Conservation (phyloP, 2,113 vertebrate species). For the Symphodus melops region DNA sequence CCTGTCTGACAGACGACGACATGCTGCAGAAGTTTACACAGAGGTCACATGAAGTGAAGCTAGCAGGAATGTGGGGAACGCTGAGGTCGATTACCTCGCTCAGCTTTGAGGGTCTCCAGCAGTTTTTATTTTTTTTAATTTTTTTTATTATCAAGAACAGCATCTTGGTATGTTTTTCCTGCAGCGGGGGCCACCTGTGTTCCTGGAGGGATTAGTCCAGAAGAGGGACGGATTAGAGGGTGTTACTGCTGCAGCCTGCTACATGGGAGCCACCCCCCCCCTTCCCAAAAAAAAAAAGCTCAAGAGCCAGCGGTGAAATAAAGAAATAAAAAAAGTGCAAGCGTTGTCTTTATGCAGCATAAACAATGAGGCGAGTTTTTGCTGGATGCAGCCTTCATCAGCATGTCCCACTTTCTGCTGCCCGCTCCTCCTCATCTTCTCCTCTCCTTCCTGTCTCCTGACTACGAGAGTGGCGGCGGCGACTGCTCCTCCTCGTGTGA, state of each 20-base stretch:
- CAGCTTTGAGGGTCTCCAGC: constrained; percentile 8
- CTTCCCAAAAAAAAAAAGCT: constrained; percentile 11
- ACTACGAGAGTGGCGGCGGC: no score
- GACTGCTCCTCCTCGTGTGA: not conserved
- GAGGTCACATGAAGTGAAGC: not conserved
- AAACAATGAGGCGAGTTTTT: constrained; percentile 31
- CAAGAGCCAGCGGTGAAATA: constrained; percentile 28
- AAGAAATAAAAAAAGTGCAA: constrained; percentile 11
- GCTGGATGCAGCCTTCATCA: constrained; percentile 46
- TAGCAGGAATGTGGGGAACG: constrained; percentile 42
- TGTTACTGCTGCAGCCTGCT: constrained; percentile 30
- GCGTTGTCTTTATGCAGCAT: constrained; percentile 39
- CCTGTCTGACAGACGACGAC: constrained; percentile 34
- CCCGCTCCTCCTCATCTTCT: not conserved
- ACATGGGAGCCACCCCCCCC: constrained; percentile 9
- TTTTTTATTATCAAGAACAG: constrained; percentile 31
- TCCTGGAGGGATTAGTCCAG: constrained; percentile 67
- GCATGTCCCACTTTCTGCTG: constrained; percentile 42
- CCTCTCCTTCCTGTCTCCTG: constrained; percentile 42
- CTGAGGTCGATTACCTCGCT: not conserved
- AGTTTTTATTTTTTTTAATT: no score
- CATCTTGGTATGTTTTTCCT: constrained; percentile 56
- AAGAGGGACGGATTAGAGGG: constrained; percentile 45
- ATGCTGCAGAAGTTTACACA: constrained; percentile 13
- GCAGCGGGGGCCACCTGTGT: constrained; percentile 60